Percentiles rank a stretch among this genome's conserved stretches.
phyloP scores from a whole-genome alignment of 2,797 vertebrate species.

The Epinephelus awoara region DNA sequence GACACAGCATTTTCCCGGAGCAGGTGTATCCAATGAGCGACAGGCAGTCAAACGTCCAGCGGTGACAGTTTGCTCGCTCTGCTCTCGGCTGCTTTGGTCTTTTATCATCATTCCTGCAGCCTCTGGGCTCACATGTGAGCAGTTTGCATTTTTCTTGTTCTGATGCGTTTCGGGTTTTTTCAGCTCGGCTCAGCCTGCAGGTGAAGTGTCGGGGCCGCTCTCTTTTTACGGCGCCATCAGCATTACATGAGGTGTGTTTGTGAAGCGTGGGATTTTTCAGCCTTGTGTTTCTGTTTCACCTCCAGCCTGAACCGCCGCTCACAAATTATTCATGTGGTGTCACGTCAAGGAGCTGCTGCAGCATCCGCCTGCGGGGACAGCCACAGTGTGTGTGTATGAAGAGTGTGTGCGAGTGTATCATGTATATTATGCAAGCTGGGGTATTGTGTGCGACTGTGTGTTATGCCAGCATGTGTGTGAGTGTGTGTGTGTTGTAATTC shows the following conservation, averaged over 20 bases:
- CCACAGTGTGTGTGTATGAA: constrained; percentile 32
- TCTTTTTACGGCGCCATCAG: constrained; percentile 43
- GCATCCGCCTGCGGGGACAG: constrained; percentile 71
- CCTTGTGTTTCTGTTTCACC: constrained; percentile 66
- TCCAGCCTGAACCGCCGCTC: constrained; percentile 59
- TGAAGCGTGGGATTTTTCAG: constrained; percentile 71
- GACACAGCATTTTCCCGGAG: constrained; percentile 1
- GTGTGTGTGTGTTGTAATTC: constrained; percentile 68
- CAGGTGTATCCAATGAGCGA: constrained; percentile 11
- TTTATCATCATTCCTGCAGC: constrained; percentile 1
- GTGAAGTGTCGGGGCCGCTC: constrained; percentile 29
- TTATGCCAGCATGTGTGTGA: constrained; percentile 56
- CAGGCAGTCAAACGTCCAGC: neutral
- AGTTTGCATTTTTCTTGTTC: constrained; percentile 20
- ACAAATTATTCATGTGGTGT: constrained; percentile 82
- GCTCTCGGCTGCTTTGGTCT: constrained; percentile 26
- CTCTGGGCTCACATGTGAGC: constrained; percentile 14
- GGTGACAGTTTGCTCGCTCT: constrained; percentile 9
- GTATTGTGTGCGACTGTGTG: constrained; percentile 62
- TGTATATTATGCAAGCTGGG: constrained; percentile 62
- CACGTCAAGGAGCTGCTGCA: constrained; percentile 73
- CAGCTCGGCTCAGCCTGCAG: constrained; percentile 43
- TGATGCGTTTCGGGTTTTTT: constrained; percentile 18
- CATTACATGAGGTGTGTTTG: constrained; percentile 68
- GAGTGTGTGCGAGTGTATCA: constrained; percentile 42